Conservation (phyloP, 1,140 invertebrate genomes). For the Trichonephila inaurata region DNA sequence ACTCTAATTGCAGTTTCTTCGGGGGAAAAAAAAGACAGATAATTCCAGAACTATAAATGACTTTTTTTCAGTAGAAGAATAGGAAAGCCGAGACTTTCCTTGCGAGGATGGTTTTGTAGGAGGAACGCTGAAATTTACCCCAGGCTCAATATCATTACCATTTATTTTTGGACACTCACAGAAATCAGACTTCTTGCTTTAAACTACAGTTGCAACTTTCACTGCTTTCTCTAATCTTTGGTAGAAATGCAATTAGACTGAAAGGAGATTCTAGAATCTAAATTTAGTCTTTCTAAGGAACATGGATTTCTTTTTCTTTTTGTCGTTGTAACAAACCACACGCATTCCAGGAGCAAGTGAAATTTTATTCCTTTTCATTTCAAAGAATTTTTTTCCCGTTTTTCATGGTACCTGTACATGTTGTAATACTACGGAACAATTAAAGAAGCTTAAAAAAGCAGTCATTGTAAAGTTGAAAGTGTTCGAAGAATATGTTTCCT, state of each 20-base stretch:
- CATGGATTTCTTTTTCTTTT: neutral
- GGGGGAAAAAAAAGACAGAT: neutral
- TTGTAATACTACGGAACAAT: no score
- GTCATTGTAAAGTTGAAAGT: no score
- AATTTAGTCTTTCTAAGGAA: constrained; percentile 49
- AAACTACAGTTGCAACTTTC: constrained; percentile 40
- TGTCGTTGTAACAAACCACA: neutral
- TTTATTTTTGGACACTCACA: constrained; percentile 63
- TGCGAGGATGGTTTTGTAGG: neutral
- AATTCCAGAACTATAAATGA: constrained; percentile 16
- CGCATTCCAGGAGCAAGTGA: neutral
- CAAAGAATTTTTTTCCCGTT: neutral
- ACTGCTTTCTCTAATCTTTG: constrained; percentile 24
- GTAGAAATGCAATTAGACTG: constrained; percentile 57
- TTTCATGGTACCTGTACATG: no score
- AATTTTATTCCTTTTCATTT: neutral
- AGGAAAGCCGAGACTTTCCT: neutral
- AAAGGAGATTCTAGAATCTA: constrained; percentile 30
- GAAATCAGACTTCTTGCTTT: constrained; percentile 25
- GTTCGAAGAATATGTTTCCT: no score
- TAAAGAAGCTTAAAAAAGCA: no score
- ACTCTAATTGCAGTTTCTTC: neutral
- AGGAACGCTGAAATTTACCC: neutral
- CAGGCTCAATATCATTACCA: constrained; percentile 26
- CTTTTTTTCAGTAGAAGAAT: constrained; percentile 12